A percentile compares a stretch with the other conserved stretches of the same genome.
Conservation (phyloP, 2,888 invertebrate genomes). For the Drosophila recens region DNA sequence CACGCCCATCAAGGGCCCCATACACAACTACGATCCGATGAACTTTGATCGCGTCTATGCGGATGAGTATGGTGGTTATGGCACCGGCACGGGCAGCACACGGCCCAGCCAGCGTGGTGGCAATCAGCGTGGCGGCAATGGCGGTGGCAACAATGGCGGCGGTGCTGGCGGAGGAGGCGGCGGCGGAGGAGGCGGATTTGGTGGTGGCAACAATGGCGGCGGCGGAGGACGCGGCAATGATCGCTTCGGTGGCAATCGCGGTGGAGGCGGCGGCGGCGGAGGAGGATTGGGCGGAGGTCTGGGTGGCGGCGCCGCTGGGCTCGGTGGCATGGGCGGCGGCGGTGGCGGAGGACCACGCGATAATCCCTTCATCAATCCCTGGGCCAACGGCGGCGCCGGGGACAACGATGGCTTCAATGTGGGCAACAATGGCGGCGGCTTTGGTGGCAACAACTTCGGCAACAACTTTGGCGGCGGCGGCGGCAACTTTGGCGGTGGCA, state of each 20-base stretch:
- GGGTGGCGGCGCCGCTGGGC: conserved; percentile 69
- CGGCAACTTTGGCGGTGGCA: conserved; percentile 72
- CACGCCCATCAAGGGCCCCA: conserved; percentile 94
- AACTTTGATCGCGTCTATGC: conserved; percentile 98
- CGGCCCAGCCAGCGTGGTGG: conserved; percentile 86
- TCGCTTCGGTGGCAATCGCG: conserved; percentile 66
- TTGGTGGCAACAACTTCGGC: conserved; percentile 74
- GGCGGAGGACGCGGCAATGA: conserved; percentile 80
- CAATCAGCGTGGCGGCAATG: conserved; percentile 82
- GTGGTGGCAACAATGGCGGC: conserved; percentile 69
- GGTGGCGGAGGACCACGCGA: conserved; percentile 61
- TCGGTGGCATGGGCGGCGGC: conserved; percentile 65
- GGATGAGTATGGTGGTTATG: conserved; percentile 97
- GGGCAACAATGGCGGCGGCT: conserved; percentile 75
- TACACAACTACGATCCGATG: conserved; percentile 96
- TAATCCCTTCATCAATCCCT: conserved; percentile 77
- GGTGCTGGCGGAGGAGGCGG: too few species aligned
- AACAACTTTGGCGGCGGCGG: conserved; percentile 66
- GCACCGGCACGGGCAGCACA: conserved; percentile 86
- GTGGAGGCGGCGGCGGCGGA: conserved; percentile 56
- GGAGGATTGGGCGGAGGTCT: conserved; percentile 52
- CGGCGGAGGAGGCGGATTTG: conserved; percentile 69
- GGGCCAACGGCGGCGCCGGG: conserved; percentile 80
- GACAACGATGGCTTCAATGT: conserved; percentile 80
- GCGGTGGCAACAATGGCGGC: conserved; percentile 72